Base-by-base conservation (phyloP, 2,797 vertebrate species). In the Perodicticus potto region DNA sequence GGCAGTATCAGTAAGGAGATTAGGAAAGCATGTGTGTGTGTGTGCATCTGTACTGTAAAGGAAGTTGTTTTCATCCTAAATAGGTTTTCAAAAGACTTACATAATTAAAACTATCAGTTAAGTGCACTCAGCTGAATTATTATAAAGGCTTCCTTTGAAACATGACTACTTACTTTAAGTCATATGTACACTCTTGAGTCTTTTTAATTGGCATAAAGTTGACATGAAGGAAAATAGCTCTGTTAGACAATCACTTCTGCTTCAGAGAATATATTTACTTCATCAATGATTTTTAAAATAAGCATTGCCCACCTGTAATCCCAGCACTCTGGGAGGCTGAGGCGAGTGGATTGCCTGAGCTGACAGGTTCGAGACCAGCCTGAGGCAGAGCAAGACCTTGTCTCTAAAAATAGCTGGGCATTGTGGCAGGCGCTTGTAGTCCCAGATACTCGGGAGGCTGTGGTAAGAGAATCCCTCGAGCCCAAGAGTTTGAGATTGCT, bases 151-250 rank as follows among this genome's bases (percentile, higher is more conserved):
- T 89, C 43, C 63, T 85, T 45, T 88, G 73, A 89, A 92, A 82
- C 10, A 74, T 32, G 20, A 23, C 22, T 37, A 37, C 25, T 85
- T 82, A 81, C 55, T 88, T 86, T 70, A 61, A 95, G 37, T 78
- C 78, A 63, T 86, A 73, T 37, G 17, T 45, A 53, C 25, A 70
- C 61, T 77, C 13, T 86, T 40, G 49, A 81, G 40, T 74, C 40
- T 25, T 73, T 94, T 94, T 61, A 91, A 49, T 89, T 93, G 92
- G 37, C 77, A 81, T 67, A 84, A 86, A 93, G 13, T 73, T 84
- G 73, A 70, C 73, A 57, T 22, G 20, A 91, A 89, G 67, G 74
- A 87, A 83, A 92, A 59, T 53, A 65, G 43, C 34, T 76, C 17
- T 85, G 34, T 61, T 85, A 74, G 53, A 59, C 61, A 67, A 86